These are phyloP conservation scores for Allygus modestus DNA, from an alignment of 2,888 invertebrate species.

Conservation along the genomic window DNA sequence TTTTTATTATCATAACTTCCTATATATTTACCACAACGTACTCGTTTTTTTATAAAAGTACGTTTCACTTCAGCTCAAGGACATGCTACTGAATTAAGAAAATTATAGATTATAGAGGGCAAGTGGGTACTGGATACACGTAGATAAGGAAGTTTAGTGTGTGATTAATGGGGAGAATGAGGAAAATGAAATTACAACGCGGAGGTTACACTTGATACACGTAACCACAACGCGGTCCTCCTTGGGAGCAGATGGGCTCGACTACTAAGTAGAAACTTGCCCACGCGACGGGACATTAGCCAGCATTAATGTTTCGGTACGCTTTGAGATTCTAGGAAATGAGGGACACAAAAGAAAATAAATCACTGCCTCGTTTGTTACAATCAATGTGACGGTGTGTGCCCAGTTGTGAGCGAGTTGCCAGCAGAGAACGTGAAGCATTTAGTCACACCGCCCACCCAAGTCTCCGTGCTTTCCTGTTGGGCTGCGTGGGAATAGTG, in stretches of 20 bases:
- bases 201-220: not conserved
- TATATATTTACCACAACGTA: no score
- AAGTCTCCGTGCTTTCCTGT: not conserved
- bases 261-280: conserved; percentile 28
- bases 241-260: not conserved
- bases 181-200: not conserved
- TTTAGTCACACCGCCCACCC: conserved; percentile 6
- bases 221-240: not conserved
- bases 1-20: no score
- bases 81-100: no score
- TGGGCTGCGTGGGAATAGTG: not conserved
- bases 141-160: not conserved
- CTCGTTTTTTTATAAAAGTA: no score
- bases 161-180: not conserved
- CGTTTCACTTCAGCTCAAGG: no score
- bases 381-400: not conserved
- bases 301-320: conserved; percentile 5
- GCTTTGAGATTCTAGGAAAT: conserved; percentile 1
- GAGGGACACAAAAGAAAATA: not conserved
- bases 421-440: not conserved
- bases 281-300: conserved; percentile 2
- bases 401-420: not conserved
- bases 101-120: no score
- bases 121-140: not conserved
- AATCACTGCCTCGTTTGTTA: not conserved